A percentile compares a stretch with the other conserved stretches of the same genome.
Conservation (phyloP, 2,888 invertebrate genomes). For the Ethmia dodecea region DNA sequence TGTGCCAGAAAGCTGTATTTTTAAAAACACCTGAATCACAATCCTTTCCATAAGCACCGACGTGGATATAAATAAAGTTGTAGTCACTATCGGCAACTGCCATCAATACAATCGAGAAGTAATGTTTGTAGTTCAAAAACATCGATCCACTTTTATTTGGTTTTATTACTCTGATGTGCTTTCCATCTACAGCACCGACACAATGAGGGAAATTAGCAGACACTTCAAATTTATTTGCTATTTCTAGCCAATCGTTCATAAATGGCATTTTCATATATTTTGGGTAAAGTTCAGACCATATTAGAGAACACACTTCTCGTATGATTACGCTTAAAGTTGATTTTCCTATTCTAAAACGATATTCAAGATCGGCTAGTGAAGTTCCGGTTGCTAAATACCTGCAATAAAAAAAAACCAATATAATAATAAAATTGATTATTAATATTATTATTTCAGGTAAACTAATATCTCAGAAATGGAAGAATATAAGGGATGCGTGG, state of each 20-base stretch:
- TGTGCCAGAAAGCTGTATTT: constrained; percentile 17
- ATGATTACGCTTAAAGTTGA: constrained; percentile 12
- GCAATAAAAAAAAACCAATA: constrained; percentile 5
- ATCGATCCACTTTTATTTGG: constrained; percentile 22
- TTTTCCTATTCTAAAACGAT: constrained; percentile 11
- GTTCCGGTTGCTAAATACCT: constrained; percentile 12
- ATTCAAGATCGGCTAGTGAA: constrained; percentile 10
- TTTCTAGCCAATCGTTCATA: constrained; percentile 7
- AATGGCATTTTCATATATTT: too few relatives aligned
- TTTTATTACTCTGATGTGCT: constrained; percentile 25
- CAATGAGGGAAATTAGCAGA: constrained; percentile 19
- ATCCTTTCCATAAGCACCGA: constrained; percentile 16
- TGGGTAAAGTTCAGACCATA: constrained; percentile 11
- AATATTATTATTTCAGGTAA: constrained; percentile 8
- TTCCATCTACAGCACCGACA: constrained; percentile 27
- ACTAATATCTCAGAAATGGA: background rate
- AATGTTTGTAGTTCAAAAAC: constrained; percentile 25
- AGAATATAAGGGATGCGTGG: background rate
- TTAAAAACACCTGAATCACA: constrained; percentile 17
- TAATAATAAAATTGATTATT: constrained; percentile 6
- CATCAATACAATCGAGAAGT: constrained; percentile 23
- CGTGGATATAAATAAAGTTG: constrained; percentile 23
- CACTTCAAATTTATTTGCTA: constrained; percentile 9
- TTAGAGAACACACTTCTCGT: constrained; percentile 8
- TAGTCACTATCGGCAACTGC: constrained; percentile 25